Conservation (phyloP, 2,888 invertebrate species). For the Marasmarcha lunaedactyla region DNA sequence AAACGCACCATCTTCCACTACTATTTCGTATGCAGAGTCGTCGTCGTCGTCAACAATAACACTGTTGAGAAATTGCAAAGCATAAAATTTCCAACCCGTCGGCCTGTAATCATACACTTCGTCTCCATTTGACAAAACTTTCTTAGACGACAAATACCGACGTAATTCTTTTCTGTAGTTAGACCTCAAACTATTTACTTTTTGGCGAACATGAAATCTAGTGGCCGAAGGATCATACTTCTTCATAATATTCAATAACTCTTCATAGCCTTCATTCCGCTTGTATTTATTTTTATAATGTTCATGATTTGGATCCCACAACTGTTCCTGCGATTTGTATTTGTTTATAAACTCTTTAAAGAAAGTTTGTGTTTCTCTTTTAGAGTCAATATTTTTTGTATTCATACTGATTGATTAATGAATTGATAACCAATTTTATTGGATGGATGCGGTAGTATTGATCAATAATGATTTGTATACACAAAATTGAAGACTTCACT, state of each 20-base stretch:
- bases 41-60: slow-evolving; percentile 4
- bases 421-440: too few species aligned
- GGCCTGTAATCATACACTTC: slow-evolving; percentile 21
- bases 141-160: slow-evolving; percentile 21
- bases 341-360: slow-evolving; percentile 23
- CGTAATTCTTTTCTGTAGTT: slow-evolving; percentile 23
- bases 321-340: slow-evolving; percentile 21
- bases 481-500: too few species aligned
- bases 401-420: not conserved
- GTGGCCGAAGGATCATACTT: slow-evolving; percentile 21
- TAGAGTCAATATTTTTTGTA: slow-evolving; percentile 2
- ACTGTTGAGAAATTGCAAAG: slow-evolving; percentile 21
- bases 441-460: too few species aligned
- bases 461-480: too few species aligned
- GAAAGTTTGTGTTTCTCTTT: slow-evolving; percentile 10
- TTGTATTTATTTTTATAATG: slow-evolving; percentile 25
- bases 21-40: not conserved
- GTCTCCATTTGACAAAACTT: slow-evolving; percentile 20
- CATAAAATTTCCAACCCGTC: slow-evolving; percentile 25
- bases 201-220: slow-evolving; percentile 21
- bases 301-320: slow-evolving; percentile 25
- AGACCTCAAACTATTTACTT: slow-evolving; percentile 29
- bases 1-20: not conserved
- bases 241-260: slow-evolving; percentile 20
- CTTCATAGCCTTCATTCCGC: slow-evolving; percentile 21